Evolutionary conservation across 2,797 vertebrate genomes (phyloP), one percentile per base, ranked within the genome.

Genomic region (Dendrocincla fuliginosa): DNA sequence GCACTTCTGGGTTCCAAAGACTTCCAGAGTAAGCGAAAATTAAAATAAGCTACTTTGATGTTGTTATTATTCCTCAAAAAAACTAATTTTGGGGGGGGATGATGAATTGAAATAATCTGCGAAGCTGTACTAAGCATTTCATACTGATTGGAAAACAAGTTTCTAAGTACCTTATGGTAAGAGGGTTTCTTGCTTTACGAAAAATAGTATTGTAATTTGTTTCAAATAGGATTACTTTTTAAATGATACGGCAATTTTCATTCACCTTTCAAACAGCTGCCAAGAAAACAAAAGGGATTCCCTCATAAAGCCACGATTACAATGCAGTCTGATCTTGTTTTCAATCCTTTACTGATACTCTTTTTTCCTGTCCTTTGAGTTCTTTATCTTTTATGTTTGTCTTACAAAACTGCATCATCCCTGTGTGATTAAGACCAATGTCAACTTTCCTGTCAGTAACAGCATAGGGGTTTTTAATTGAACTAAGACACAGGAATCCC

Each of bases 201-300:
- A 74, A 94, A 94, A 90, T 63, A 73, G 11, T 63, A 41, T 22
- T 81, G 71, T 73, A 20, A 67, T 90, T 87, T 82, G 32, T 67
- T 94, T 93, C 52, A 88, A 88, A 84, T 37, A 89, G 75, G 80
- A 92, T 88, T 94, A 79, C 7, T 84, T 79, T 67, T 65, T 13
- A 83, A 93, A 74, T 18, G 16, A 89, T 61, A 68, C 0, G 2
- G 44, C 49, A 69, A 85, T 76, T 93, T 76, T 41, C 37, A 56
- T 76, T 95, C 55, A 95, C 76, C 57, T 83, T 59, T 49, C 70
- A 47, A 89, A 89, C 46, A 59, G 49, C 44, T 89, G 68, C 39
- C 71, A 93, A 77, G 68, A 52, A 92, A 89, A 93, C 75, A 92
- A 95, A 93, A 86, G 60, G 37, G 56, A 90, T 94, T 88, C 33